Percentiles rank a stretch among this genome's conserved stretches.
These are phyloP conservation scores for Siderastrea radians DNA, from an alignment of 92 coral and sea anemone genomes.

Conservation along the genomic window DNA sequence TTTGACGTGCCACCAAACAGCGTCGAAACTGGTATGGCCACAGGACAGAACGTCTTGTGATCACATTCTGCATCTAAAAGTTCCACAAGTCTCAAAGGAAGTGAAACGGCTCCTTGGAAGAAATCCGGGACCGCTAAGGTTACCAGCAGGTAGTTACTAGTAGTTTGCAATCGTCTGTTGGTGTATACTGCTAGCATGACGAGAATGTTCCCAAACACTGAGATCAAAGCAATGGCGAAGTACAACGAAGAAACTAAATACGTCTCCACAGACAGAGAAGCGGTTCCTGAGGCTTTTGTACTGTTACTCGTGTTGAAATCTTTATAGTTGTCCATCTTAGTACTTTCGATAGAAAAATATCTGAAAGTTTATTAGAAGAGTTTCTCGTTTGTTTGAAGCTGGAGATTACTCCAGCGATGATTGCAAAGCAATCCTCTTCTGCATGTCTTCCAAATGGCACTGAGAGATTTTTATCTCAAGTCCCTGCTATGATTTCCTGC, in stretches of 20 bases:
- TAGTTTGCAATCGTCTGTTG: constrained; percentile 65
- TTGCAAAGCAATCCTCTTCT: no score
- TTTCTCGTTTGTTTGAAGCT: no score
- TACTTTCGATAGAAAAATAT: not conserved
- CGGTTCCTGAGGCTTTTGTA: not conserved
- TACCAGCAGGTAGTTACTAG: constrained; percentile 79
- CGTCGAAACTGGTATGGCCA: constrained; percentile 66
- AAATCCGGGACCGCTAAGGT: constrained; percentile 82
- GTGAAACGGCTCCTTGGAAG: constrained; percentile 77
- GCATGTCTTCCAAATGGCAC: no score
- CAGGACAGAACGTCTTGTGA: constrained; percentile 58
- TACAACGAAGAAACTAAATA: constrained; percentile 11
- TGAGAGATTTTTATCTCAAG: no score
- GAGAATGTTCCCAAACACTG: constrained; percentile 79
- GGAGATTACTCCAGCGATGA: no score
- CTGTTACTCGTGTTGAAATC: not conserved
- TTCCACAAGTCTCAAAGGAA: constrained; percentile 79
- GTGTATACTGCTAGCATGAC: constrained; percentile 68
- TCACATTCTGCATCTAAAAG: constrained; percentile 26
- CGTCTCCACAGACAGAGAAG: constrained; percentile 1
- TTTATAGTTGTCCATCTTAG: not conserved
- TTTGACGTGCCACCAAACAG: constrained; percentile 73
- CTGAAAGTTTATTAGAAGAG: no score
- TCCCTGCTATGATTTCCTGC: no score
- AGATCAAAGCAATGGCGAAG: constrained; percentile 53